Conservation (phyloP, 2,113 vertebrate species). For the Aplodontia rufa region DNA sequence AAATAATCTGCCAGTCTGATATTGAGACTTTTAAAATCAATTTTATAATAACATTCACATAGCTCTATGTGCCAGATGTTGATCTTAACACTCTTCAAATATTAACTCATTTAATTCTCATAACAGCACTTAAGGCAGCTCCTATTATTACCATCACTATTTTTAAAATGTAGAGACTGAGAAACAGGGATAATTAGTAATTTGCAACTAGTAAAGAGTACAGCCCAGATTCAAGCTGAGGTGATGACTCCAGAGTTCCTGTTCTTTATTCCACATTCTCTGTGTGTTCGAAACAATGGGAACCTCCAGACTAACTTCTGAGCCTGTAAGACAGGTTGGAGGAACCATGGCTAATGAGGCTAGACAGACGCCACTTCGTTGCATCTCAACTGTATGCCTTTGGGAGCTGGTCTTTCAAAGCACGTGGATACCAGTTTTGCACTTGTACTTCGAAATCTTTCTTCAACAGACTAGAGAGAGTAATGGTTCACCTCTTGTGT, state of each 20-base stretch:
- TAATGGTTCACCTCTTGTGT: not conserved
- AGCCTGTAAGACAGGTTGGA: not conserved
- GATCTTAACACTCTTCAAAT: not conserved
- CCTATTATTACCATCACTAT: not conserved
- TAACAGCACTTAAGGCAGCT: not conserved
- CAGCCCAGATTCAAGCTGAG: not conserved
- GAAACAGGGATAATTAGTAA: not conserved
- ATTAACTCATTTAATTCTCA: slow-evolving; percentile 18
- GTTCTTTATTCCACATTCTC: not conserved
- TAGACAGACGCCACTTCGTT: not conserved
- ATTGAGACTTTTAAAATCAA: not conserved
- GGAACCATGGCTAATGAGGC: not conserved
- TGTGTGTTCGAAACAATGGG: not conserved
- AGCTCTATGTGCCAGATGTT: not conserved
- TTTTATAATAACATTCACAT: not conserved
- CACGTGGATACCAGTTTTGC: not conserved
- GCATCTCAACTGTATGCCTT: not conserved
- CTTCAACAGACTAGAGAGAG: not conserved
- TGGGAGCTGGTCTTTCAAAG: not conserved
- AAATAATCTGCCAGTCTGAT: not conserved
- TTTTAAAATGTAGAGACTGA: not conserved
- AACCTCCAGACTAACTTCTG: not conserved
- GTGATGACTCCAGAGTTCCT: not conserved
- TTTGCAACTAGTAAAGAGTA: not conserved
- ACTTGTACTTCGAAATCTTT: not conserved